Conservation (phyloP, 2,888 invertebrate species). For the Rhopalosiphum nymphaeae region DNA sequence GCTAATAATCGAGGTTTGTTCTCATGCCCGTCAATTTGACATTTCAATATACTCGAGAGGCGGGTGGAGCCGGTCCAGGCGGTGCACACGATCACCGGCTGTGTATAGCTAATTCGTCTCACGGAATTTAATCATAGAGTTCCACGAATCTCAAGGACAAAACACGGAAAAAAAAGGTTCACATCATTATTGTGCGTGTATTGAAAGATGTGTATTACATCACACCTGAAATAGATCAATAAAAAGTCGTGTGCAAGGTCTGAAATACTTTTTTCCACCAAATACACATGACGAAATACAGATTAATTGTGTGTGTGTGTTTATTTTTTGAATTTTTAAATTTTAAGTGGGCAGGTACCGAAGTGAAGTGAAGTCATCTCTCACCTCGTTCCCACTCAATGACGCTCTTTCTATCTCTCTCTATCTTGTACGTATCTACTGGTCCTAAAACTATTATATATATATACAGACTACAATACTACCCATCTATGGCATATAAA, state of each 20-base stretch:
- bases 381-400: not conserved
- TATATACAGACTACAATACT: not conserved
- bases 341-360: not conserved
- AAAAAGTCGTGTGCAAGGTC: slow-evolving; percentile 26
- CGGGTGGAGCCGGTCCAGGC: not conserved
- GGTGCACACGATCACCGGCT: not conserved
- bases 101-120: slow-evolving; percentile 47
- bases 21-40: slow-evolving; percentile 55
- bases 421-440: not conserved
- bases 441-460: not conserved
- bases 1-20: slow-evolving; percentile 37
- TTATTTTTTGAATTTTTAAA: not conserved
- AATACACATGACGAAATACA: not conserved
- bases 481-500: too few relatives aligned
- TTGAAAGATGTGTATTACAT: slow-evolving; percentile 31
- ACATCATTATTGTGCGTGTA: slow-evolving; percentile 43
- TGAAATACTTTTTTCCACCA: not conserved
- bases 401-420: not conserved
- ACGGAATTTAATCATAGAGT: slow-evolving; percentile 47
- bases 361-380: not conserved
- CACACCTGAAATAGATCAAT: slow-evolving; percentile 50
- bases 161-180: slow-evolving; percentile 41
- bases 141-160: slow-evolving; percentile 36
- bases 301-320: not conserved
- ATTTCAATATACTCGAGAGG: slow-evolving; percentile 32